phyloP scores from a whole-genome alignment of 1,140 invertebrate species.

The Hylaeus volcanicus region DNA sequence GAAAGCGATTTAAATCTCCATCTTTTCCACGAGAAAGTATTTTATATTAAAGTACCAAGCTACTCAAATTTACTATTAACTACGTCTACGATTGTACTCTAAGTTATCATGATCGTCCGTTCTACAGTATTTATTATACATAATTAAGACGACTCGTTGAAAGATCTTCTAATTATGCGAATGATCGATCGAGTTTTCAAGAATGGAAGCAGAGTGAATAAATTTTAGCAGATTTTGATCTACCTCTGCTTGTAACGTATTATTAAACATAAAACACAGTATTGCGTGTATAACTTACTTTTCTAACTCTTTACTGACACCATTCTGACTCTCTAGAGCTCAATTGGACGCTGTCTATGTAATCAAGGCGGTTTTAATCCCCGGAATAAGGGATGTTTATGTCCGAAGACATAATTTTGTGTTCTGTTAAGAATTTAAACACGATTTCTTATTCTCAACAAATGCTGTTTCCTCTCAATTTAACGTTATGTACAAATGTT shows the following conservation, averaged over 20 bases:
- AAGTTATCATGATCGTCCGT: neutral
- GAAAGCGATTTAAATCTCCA: neutral
- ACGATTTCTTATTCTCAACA: neutral
- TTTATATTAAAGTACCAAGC: neutral
- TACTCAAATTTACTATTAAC: neutral
- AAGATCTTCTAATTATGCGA: too few species aligned
- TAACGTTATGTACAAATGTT: conserved; percentile 2
- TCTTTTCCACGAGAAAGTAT: neutral
- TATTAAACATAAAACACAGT: too few species aligned
- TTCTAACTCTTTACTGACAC: neutral
- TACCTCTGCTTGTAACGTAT: too few species aligned
- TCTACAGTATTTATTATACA: too few species aligned
- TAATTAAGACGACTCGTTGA: too few species aligned
- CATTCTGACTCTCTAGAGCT: neutral
- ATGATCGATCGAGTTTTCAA: neutral
- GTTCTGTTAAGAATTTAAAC: neutral
- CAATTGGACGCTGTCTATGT: neutral
- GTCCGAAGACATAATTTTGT: neutral
- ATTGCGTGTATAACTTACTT: neutral
- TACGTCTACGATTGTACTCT: neutral
- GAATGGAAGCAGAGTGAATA: neutral
- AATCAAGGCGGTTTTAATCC: neutral
- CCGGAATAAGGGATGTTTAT: neutral
- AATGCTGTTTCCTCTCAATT: neutral
- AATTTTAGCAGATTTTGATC: too few species aligned